A percentile compares a stretch with the other conserved stretches of the same genome.
Evolutionary conservation across 2,113 vertebrate species (phyloP).

Genomic region (Percina caprodes): DNA sequence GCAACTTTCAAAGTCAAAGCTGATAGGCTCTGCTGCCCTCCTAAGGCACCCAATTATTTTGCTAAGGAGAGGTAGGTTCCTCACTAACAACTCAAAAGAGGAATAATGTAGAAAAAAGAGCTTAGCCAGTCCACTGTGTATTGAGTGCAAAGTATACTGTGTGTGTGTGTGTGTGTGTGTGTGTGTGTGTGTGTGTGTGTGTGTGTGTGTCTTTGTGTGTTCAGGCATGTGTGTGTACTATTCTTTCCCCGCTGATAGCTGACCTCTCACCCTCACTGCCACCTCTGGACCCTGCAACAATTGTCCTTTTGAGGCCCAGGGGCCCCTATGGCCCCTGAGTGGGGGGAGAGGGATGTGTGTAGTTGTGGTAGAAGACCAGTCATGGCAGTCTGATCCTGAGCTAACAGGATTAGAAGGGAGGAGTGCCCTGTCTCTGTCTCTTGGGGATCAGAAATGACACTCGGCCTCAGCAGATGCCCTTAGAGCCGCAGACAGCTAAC

Average conservation of each 20-base stretch:
- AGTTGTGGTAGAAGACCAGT: slow-evolving; percentile 48
- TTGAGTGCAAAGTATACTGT: slow-evolving; percentile 33
- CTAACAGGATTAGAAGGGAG: slow-evolving; percentile 81
- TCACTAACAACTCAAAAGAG: slow-evolving; percentile 46
- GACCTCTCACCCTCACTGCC: slow-evolving; percentile 53
- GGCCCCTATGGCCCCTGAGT: slow-evolving; percentile 38
- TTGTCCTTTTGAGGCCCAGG: slow-evolving; percentile 71
- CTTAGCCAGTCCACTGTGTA: slow-evolving; percentile 41
- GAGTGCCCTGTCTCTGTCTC: slow-evolving; percentile 56
- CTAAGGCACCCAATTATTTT: slow-evolving; percentile 48
- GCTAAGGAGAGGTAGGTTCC: slow-evolving; percentile 30
- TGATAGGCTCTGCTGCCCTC: slow-evolving; percentile 60
- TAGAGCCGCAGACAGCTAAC: slow-evolving; percentile 41
- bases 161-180: neutral
- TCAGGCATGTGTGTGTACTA: slow-evolving; percentile 48
- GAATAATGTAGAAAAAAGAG: slow-evolving; percentile 39
- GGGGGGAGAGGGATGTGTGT: neutral
- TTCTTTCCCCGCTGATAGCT: slow-evolving; percentile 50
- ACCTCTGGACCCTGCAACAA: slow-evolving; percentile 71
- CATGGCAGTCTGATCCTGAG: slow-evolving; percentile 67
- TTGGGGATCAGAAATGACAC: slow-evolving; percentile 66
- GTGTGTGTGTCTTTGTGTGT: neutral
- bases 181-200: neutral
- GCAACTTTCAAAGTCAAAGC: slow-evolving; percentile 57
- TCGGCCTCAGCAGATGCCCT: slow-evolving; percentile 63